These are phyloP conservation scores for Drosophila mimetica DNA, from an alignment of 2,888 invertebrate species.

Conservation along the genomic window DNA sequence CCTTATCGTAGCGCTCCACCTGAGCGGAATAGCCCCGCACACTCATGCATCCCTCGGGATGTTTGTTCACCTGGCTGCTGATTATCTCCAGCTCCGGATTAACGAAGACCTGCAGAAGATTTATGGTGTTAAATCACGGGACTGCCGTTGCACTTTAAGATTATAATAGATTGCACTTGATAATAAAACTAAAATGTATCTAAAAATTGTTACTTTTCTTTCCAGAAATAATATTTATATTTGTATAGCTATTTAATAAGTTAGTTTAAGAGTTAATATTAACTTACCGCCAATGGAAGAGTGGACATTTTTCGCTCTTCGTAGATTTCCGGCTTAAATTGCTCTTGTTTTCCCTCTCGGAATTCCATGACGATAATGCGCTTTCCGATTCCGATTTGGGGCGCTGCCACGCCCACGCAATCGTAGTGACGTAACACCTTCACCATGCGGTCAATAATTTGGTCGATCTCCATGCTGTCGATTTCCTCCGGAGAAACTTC, in stretches of 20 bases:
- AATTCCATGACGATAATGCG: slow-evolving; percentile 87
- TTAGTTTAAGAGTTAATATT: too few species aligned
- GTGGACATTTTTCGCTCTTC: slow-evolving; percentile 85
- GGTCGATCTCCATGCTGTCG: slow-evolving; percentile 85
- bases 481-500: slow-evolving; percentile 86
- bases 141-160: background rate
- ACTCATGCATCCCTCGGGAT: slow-evolving; percentile 89
- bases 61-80: slow-evolving; percentile 86
- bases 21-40: slow-evolving; percentile 88
- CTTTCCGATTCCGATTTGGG: slow-evolving; percentile 89
- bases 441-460: slow-evolving; percentile 86
- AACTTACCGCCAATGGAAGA: slow-evolving; percentile 86
- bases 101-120: slow-evolving; percentile 86
- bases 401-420: slow-evolving; percentile 90
- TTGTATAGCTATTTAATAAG: too few species aligned
- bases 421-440: slow-evolving; percentile 87
- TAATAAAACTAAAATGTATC: too few species aligned
- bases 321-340: slow-evolving; percentile 80
- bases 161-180: background rate
- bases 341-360: slow-evolving; percentile 84
- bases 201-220: too few species aligned
- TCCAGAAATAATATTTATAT: too few species aligned
- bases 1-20: slow-evolving; percentile 88
- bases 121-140: slow-evolving; percentile 13
- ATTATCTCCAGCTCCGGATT: slow-evolving; percentile 89